Conservation (phyloP, 2,797 vertebrate species). For the Arnoldichthys spilopterus region DNA sequence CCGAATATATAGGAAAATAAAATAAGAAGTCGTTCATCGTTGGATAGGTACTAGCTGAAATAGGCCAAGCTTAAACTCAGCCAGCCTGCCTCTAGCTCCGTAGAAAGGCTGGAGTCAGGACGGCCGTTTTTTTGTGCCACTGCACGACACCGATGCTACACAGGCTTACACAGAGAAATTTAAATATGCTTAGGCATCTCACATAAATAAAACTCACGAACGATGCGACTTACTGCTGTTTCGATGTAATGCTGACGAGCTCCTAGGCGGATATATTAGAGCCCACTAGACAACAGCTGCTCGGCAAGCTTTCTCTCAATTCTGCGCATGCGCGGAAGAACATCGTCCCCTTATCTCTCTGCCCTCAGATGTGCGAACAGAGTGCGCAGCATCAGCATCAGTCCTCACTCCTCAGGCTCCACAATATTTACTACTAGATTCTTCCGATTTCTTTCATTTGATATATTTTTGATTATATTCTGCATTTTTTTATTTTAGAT, state of each 20-base stretch:
- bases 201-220: background rate
- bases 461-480: no score
- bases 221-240: background rate
- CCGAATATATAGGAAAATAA: background rate
- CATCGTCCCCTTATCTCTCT: background rate
- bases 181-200: background rate
- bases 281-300: constrained; percentile 1
- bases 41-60: background rate
- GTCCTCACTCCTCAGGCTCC: no score
- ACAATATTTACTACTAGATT: background rate
- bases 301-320: constrained; percentile 9
- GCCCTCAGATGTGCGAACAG: constrained; percentile 33
- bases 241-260: constrained; percentile 3
- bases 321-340: constrained; percentile 49
- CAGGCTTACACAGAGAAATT: background rate
- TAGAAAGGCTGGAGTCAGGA: background rate
- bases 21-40: no score
- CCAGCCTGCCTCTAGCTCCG: background rate
- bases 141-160: background rate
- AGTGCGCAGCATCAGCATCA: constrained; percentile 38
- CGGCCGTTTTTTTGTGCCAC: background rate
- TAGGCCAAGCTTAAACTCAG: background rate
- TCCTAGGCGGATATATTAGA: background rate
- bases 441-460: background rate
- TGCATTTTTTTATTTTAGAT: no score